phyloP scores from a whole-genome alignment of 2,888 invertebrate species.

The Mallateleia sp. region DNA sequence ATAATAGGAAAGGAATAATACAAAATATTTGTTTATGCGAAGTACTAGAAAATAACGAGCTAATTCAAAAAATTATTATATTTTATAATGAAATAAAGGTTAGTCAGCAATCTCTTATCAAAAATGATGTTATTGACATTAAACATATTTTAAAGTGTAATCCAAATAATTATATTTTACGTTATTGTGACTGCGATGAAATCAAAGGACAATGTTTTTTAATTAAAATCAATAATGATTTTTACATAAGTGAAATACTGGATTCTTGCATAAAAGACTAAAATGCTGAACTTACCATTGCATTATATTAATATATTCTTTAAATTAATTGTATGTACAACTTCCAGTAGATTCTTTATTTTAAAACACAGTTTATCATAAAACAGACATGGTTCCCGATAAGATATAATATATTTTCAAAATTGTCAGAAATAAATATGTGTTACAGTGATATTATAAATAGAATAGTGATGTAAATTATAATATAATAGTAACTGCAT shows the following conservation, averaged over 20 bases:
- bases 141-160: neutral
- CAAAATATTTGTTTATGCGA: slow-evolving; percentile 34
- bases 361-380: too few relatives aligned
- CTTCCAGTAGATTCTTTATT: too few relatives aligned
- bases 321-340: too few relatives aligned
- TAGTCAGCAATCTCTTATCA: neutral
- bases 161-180: neutral
- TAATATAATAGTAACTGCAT: too few relatives aligned
- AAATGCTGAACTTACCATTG: too few relatives aligned
- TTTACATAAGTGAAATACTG: neutral
- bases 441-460: too few relatives aligned
- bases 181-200: neutral
- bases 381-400: too few relatives aligned
- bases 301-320: too few relatives aligned
- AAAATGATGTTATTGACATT: neutral
- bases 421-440: too few relatives aligned
- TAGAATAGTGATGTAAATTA: too few relatives aligned
- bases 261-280: neutral
- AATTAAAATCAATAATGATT: neutral
- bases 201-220: slow-evolving; percentile 10
- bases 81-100: slow-evolving; percentile 5
- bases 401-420: too few relatives aligned
- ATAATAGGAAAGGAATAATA: slow-evolving; percentile 30
- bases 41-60: neutral
- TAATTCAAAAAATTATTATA: neutral